Base-by-base conservation (phyloP, 2,888 invertebrate genomes). In the Drosophila kokeensis region DNA sequence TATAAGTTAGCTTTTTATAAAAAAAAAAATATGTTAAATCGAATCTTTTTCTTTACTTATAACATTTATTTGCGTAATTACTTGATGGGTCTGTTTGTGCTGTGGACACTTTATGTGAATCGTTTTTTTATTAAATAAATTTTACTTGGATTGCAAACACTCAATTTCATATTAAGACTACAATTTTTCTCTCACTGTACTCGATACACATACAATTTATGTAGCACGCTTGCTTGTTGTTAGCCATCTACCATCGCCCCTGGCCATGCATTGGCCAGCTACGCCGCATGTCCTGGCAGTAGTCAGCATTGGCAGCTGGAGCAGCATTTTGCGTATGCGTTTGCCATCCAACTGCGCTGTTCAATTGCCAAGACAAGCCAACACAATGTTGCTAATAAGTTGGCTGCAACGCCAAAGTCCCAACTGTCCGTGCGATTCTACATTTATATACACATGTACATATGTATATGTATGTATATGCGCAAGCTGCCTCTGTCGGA, bases 341-440 rank as follows among this genome's bases (percentile, higher is more conserved):
- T 62, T 49, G 57, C 71, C 76, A 4, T 70, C 64, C 57, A 58
- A 73, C 53, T 65, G 53, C 58, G 64, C 63, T 36, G 66, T 67
- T 72, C 76, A 71, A 79, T 76, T 73, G 70, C 63, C 73, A 60
- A 66, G 73, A 66, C 89, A 76, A 77, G 79, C 34, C 13, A 38
- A 45, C 45, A 45, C 81, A 78, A 68, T 84, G 81, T 83, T 76
- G 82, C 78, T 90, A 90, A 90, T 87, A 88, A 90, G 76, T 79
- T 75, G 60, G 59, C 73, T 53, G 70, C 66, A 59, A 50, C 61
- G 69, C 52, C 52, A 40, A 69, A 55, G 54, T 63, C 55, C 58
- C 32, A 18, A 36, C 55, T 18, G 38, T 50, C 58, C 10, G n/a
- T 45, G 21, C 45, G 45, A 15, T 15, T 8, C 13, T 15, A 13